Conservation (phyloP, 1,140 invertebrate species). For the Drosophila tani region DNA sequence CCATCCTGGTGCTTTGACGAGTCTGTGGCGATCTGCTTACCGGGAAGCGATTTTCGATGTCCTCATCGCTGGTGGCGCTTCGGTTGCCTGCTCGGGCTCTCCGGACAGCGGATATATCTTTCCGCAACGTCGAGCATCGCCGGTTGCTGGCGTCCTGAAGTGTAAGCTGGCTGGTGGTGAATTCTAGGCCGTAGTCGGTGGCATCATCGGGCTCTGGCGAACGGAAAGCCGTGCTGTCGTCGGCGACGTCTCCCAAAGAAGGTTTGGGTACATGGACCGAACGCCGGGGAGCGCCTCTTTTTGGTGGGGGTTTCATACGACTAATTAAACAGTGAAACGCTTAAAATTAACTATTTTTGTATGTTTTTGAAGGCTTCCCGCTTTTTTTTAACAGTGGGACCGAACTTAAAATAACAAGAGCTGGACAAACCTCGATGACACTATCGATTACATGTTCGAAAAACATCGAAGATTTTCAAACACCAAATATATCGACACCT, state of each 20-base stretch:
- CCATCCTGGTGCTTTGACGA: background rate
- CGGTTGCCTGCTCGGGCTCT: background rate
- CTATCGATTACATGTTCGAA: background rate
- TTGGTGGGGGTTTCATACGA: constrained; percentile 5
- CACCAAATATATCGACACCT: too few relatives aligned
- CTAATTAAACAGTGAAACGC: background rate
- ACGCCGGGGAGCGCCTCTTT: background rate
- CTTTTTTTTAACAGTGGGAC: constrained; percentile 2
- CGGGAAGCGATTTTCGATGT: background rate
- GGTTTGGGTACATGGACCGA: background rate
- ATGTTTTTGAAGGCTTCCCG: constrained; percentile 10
- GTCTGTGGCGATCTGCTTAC: background rate
- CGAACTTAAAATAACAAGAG: background rate
- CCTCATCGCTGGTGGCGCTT: background rate
- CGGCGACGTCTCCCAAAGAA: background rate
- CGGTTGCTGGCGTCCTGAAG: background rate
- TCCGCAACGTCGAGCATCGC: constrained; percentile 4
- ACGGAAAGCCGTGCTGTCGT: background rate
- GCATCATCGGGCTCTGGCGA: background rate
- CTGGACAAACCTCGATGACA: background rate
- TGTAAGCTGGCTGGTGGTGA: background rate
- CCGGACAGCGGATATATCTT: background rate
- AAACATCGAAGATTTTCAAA: too few relatives aligned
- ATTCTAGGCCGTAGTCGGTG: constrained; percentile 10
- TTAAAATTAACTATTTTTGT: background rate